A percentile compares a stretch with the other conserved stretches of the same genome.
Conservation (phyloP, 2,797 vertebrate species). For the Etheostoma nigrum region DNA sequence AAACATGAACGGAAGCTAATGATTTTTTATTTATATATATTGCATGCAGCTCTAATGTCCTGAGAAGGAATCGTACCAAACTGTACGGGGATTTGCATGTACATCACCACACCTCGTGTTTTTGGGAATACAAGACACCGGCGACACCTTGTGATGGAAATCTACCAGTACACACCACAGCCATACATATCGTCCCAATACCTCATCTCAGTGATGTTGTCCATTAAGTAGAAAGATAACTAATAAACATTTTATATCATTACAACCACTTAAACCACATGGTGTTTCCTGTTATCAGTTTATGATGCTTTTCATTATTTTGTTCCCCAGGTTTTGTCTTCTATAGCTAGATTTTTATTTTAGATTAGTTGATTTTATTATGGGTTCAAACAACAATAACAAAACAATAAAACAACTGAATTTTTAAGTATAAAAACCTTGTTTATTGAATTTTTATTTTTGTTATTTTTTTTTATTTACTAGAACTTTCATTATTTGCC, state of each 20-base stretch:
- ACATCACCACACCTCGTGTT: too few relatives aligned
- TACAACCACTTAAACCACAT: neutral
- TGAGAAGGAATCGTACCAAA: neutral
- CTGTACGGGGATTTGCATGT: too few relatives aligned
- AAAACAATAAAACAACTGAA: neutral
- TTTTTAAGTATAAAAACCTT: neutral
- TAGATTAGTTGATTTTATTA: neutral
- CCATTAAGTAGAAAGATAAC: neutral
- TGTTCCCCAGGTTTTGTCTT: neutral
- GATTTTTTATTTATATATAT: neutral
- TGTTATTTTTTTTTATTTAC: neutral
- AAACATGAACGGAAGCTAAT: too few relatives aligned
- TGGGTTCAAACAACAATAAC: neutral
- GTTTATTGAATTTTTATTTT: neutral
- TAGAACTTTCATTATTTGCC: neutral
- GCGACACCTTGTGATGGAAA: constrained; percentile 61
- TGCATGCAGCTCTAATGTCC: neutral
- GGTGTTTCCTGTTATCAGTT: fast-evolving
- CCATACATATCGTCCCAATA: neutral
- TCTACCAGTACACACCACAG: neutral
- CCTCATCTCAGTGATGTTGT: neutral
- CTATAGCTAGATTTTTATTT: neutral
- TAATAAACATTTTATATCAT: neutral
- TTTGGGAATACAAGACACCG: neutral
- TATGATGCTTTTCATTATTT: neutral